These are phyloP conservation scores for Platyscapa corneri DNA, from an alignment of 1,140 invertebrate species.

Conservation along the genomic window DNA sequence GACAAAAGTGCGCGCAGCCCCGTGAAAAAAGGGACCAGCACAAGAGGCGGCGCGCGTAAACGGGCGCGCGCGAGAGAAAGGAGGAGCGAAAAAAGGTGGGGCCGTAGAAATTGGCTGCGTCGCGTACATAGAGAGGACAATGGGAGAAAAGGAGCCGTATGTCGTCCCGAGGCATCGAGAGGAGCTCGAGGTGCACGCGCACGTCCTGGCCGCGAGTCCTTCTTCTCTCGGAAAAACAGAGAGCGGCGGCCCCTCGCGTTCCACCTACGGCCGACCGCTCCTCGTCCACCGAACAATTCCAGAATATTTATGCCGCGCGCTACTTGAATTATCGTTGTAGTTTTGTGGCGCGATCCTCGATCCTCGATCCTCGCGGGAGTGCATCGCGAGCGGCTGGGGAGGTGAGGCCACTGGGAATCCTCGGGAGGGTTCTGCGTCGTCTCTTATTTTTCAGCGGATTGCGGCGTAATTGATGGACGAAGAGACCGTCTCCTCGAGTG, in stretches of 20 bases:
- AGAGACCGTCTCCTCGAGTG: neutral
- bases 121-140: neutral
- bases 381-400: neutral
- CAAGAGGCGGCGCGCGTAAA: neutral
- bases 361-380: neutral
- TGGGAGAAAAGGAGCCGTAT: neutral
- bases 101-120: neutral
- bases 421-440: neutral
- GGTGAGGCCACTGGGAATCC: neutral
- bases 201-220: too few relatives aligned
- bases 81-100: slow-evolving; percentile 8
- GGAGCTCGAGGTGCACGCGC: too few relatives aligned
- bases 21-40: neutral
- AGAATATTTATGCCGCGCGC: slow-evolving; percentile 31
- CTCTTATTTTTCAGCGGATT: slow-evolving; percentile 31
- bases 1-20: too few relatives aligned
- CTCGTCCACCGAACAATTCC: neutral
- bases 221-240: too few relatives aligned
- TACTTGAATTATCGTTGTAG: slow-evolving; percentile 39
- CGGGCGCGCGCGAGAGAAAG: neutral
- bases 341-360: slow-evolving; percentile 8
- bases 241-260: neutral
- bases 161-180: neutral
- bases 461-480: slow-evolving; percentile 22
- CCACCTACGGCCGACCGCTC: too few relatives aligned